Evolutionary conservation across 37 sponge, comb jelly and placozoan species (phyloP), one percentile per base, ranked within the genome.

Genomic region (Agelas oroides): DNA sequence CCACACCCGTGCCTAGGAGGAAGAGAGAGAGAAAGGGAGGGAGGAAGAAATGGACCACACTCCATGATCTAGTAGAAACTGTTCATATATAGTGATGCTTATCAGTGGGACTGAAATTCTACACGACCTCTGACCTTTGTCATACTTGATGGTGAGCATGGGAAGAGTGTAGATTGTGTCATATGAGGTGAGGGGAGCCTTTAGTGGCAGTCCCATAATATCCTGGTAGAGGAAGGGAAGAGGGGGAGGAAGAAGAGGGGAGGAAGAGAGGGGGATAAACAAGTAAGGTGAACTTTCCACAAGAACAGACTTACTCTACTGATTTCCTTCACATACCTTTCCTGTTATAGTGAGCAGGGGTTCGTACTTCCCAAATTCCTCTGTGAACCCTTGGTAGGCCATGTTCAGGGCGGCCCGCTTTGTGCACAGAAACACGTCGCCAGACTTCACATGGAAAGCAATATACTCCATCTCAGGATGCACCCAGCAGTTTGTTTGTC

Each of bases 401-500:
- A 99, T 99, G 84, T 99, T 99, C 75, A 79, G 60, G 25, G 99
- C 97, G 32, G 97, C 88, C 19, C 91, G 64, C 54, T 59, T 64
- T 0, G 94, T 97, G 84, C 91, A 84, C 5, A 99, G 69, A 56
- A 88, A 97, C 34, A 99, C 86, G 35, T 97, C 97, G 23, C 91
- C 96, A 40, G 12, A 46, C 0, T 67, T 86, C 21, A 65, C 69
- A 30, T 73, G 34, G 76, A 93, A 97, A 30, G 94, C 99, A 72
- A 97, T 66, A 74, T 99, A 99, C 67, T 90, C 73, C 70, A 99
- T 89, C 67, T 95, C 94, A 53, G 97, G 95, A 2, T 75, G 75
- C 19, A 97, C 84, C 94, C 96, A 99, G 85, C 99, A 99, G 88
- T 99, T 99, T 63, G 99, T 99, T 60, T 99, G 99, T 0, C 99